Percentiles rank a stretch among this genome's conserved stretches.
phyloP scores from a whole-genome alignment of 2,113 vertebrate genomes.

The Sciurus niger region DNA sequence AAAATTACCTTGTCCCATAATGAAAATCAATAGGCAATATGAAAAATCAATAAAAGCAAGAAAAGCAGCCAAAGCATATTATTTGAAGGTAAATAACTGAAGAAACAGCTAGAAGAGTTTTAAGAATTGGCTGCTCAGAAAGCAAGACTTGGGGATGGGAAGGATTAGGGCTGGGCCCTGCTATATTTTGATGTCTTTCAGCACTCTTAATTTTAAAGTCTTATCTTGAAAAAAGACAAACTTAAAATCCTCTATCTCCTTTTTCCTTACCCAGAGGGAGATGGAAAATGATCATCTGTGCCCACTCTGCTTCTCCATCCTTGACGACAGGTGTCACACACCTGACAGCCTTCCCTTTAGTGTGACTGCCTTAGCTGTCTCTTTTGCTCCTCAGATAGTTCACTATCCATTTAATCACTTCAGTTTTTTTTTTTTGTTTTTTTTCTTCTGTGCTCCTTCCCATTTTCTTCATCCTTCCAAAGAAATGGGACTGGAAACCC shows the following conservation, averaged over 20 bases:
- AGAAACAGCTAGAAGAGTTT: background rate
- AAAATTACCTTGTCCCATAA: background rate
- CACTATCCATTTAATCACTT: background rate
- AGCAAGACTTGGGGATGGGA: background rate
- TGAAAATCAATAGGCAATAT: slow-evolving; percentile 8
- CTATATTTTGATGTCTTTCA: background rate
- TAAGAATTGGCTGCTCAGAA: background rate
- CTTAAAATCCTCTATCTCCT: background rate
- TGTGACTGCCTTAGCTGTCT: background rate
- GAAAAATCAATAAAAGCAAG: slow-evolving; percentile 26
- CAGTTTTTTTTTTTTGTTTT: background rate
- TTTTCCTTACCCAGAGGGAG: background rate
- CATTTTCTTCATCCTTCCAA: background rate
- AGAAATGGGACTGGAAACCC: background rate
- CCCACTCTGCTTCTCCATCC: background rate
- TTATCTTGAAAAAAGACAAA: background rate
- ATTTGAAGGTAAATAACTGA: slow-evolving; percentile 6
- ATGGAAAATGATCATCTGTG: background rate
- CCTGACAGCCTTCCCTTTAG: background rate
- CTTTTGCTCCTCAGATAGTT: background rate
- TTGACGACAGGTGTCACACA: background rate
- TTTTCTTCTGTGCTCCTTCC: background rate
- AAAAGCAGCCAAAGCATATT: slow-evolving; percentile 16
- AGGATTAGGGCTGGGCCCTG: background rate
- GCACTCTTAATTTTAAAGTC: background rate